Base-by-base conservation (phyloP, 2,113 vertebrate genomes). In the Tachysurus fulvidraco region DNA sequence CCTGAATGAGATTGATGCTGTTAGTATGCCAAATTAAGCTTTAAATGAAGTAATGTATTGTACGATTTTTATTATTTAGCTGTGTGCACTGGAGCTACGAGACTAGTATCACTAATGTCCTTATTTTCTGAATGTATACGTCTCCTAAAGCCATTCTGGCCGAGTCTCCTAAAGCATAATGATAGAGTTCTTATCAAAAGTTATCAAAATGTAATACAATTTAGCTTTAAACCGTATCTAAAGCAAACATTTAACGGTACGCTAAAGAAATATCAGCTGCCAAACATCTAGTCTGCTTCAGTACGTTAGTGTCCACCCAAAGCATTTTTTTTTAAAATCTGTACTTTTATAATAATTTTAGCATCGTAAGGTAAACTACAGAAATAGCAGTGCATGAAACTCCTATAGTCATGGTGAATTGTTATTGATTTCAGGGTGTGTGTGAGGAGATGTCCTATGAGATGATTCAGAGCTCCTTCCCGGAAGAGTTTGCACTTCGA, bases 361-460 rank as follows among this genome's bases (percentile, higher is more conserved):
- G 36, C 44, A 23, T 44, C 23, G 44, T 74, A 25, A n/a, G 21
- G 44, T 54, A 13, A 77, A 46, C 74, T 77, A 2, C 50, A 52
- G 13, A 41, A 80, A 80, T 36, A 28, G 4, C 59, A 54, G 9
- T 60, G 30, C 5, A 78, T 19, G 1, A 64, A 69, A 60, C 41
- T 71, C n/a, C 2, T 71, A 28, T 16, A 50, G 9, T 25, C 55
- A 6, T 57, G 44, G 23, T 79, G 23, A 14, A 55, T 14, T 46
- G 57, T 46, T 5, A 86, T 25, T 16, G 69, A 87, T 91, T 85
- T 13, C 91, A 99, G 98, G 98, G 98, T 0, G 96, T 99, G 4
- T 99, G 98, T 88, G 98, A 99, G 91, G 98, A 99, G 91, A 98
- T 99, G 98, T 97, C 95, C 11, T 99, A 99, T 0, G 95, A 95